Evolutionary conservation across 2,797 vertebrate genomes (phyloP), one percentile per base, ranked within the genome.

Genomic region (Pseudochirops cupreus): DNA sequence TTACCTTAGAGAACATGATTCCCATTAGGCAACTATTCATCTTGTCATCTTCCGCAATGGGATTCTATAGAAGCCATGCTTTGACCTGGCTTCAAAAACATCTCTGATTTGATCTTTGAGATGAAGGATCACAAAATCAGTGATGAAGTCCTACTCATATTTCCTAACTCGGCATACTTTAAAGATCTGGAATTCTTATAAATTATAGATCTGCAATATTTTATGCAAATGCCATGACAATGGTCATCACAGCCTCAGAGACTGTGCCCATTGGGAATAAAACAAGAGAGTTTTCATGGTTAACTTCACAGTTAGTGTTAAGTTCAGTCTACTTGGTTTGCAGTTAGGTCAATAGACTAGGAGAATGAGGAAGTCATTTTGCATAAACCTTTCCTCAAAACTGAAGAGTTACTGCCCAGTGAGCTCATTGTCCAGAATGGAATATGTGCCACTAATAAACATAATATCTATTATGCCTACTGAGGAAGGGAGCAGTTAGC

Each of bases 61-160:
- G 96, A 99, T 99, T 90, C 99, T 99, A 24, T 99, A 99, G 98
- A 99, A 99, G 46, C 99, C 99, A 0, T 99, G 99, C 33, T 99
- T 99, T 67, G 99, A 99, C 97, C 99, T 99, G 26, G 99, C 99
- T 98, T 99, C 99, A 96, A 99, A 99, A 33, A 99, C 99, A 58
- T 99, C 99, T 56, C 98, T 98, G 55, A 99, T 99, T 0, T 98
- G 97, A 95, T 99, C 99, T 0, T 97, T 99, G 90, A 99, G 99
- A 97, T 99, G 99, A 99, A 99, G 99, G 96, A 99, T 99, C 96
- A 99, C 99, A 0, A 99, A 99, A 98, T 99, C 99, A 0, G 99
- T 99, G 98, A 99, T 99, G 98, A 99, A 99, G 95, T 99, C 99
- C 98, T 99, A 99, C 97, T 99, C 99, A 0, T 99, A 99, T 98